These are phyloP conservation scores for Scaptomyza cyrtandrae DNA, from an alignment of 2,888 invertebrate genomes.

Conservation along the genomic window DNA sequence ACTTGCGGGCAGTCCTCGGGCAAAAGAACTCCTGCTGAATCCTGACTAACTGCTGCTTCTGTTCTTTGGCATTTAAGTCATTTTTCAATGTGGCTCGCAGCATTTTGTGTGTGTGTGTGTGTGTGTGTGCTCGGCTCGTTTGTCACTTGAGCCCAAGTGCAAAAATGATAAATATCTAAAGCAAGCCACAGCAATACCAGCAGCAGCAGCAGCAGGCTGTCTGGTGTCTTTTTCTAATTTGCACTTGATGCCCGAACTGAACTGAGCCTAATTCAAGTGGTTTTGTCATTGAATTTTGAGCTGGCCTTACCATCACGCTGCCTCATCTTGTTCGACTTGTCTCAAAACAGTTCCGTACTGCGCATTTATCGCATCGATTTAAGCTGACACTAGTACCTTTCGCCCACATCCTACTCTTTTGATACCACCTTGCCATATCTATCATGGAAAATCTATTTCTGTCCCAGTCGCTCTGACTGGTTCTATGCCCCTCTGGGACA, in stretches of 20 bases:
- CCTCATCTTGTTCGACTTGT: constrained; percentile 37
- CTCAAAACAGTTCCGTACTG: constrained; percentile 52
- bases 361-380: constrained; percentile 51
- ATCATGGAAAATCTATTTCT: constrained; percentile 1
- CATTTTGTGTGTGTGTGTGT: constrained; percentile 1
- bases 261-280: constrained; percentile 51
- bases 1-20: constrained; percentile 35
- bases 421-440: not conserved
- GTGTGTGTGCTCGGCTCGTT: constrained; percentile 37
- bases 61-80: constrained; percentile 47
- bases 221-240: constrained; percentile 71
- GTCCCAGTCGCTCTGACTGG: not conserved
- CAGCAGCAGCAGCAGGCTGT: too few species aligned
- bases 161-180: constrained; percentile 72
- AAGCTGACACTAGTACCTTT: constrained; percentile 46
- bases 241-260: constrained; percentile 49
- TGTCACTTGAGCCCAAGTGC: constrained; percentile 66
- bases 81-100: constrained; percentile 62
- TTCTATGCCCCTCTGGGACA: constrained; percentile 1
- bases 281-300: constrained; percentile 17
- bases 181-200: constrained; percentile 22
- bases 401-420: not conserved
- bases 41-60: not conserved
- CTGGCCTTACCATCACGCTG: constrained; percentile 19
- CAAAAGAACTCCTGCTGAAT: constrained; percentile 5